A percentile compares a stretch with the other conserved stretches of the same genome.
phyloP scores from a whole-genome alignment of 1,140 invertebrate species.

The Spodoptera frugiperda region DNA sequence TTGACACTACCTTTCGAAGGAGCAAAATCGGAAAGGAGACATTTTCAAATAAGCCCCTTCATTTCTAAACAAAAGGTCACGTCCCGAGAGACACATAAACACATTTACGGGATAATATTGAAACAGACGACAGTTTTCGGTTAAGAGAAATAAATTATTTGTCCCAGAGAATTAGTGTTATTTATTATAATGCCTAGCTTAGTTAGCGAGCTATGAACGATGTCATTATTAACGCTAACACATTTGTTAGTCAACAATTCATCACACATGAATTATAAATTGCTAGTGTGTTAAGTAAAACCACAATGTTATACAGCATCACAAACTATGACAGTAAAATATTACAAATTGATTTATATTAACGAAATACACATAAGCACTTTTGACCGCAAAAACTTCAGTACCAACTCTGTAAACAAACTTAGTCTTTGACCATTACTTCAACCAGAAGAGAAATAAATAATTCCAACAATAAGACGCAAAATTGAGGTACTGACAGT shows the following conservation, averaged over 20 bases:
- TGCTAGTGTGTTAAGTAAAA: no score
- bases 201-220: no score
- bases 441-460: constrained; percentile 72
- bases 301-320: background rate
- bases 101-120: background rate
- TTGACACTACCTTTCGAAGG: background rate
- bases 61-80: constrained; percentile 6
- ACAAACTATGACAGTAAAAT: no score
- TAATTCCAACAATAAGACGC: constrained; percentile 70
- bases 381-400: no score
- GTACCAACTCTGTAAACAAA: background rate
- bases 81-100: constrained; percentile 1
- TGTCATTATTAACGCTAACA: no score
- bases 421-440: constrained; percentile 58
- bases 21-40: background rate
- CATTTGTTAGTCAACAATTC: no score
- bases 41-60: background rate
- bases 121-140: background rate
- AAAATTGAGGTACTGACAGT: constrained; percentile 66
- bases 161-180: no score
- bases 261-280: no score
- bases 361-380: background rate
- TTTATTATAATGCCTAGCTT: no score
- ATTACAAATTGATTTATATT: no score
- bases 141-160: background rate